A percentile compares a stretch with the other conserved stretches of the same genome.
phyloP scores from a whole-genome alignment of 2,113 vertebrate species.

The Pachypanchax playfairii region DNA sequence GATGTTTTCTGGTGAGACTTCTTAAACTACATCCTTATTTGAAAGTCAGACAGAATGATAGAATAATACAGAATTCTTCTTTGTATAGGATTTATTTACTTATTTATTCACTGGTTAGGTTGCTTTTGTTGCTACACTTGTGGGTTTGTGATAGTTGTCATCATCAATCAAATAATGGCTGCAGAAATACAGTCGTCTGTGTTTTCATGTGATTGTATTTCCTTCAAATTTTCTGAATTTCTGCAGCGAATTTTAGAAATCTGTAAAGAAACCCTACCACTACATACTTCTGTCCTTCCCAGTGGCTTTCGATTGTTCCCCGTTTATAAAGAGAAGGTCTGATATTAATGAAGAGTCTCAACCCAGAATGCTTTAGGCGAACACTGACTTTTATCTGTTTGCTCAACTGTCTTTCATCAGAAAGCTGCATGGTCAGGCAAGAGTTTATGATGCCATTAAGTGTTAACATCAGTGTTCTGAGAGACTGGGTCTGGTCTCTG shows the following conservation, averaged over 20 bases:
- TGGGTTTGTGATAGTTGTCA: too few species aligned
- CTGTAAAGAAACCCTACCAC: constrained; percentile 1
- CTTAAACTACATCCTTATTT: constrained; percentile 29
- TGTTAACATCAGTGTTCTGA: constrained; percentile 17
- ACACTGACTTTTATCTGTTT: constrained; percentile 58
- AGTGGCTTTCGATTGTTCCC: constrained; percentile 16
- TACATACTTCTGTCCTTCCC: constrained; percentile 20
- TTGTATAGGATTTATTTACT: too few species aligned
- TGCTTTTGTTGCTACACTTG: too few species aligned
- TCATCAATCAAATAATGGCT: too few species aligned
- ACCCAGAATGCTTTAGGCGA: constrained; percentile 49
- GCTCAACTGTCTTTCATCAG: constrained; percentile 39
- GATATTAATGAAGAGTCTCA: constrained; percentile 45
- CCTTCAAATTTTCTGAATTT: too few species aligned
- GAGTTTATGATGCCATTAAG: constrained; percentile 53
- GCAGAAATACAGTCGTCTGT: too few species aligned
- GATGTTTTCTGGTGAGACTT: constrained; percentile 30
- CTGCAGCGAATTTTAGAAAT: too few species aligned
- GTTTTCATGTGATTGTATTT: too few species aligned
- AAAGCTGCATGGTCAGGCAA: constrained; percentile 37
- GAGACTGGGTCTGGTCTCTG: constrained; percentile 26
- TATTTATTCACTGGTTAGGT: too few species aligned
- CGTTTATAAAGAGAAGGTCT: constrained; percentile 29
- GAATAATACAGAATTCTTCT: background rate
- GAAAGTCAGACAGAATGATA: constrained; percentile 20